These are phyloP conservation scores for Thereva unica DNA, from an alignment of 2,888 invertebrate genomes.

Conservation along the genomic window DNA sequence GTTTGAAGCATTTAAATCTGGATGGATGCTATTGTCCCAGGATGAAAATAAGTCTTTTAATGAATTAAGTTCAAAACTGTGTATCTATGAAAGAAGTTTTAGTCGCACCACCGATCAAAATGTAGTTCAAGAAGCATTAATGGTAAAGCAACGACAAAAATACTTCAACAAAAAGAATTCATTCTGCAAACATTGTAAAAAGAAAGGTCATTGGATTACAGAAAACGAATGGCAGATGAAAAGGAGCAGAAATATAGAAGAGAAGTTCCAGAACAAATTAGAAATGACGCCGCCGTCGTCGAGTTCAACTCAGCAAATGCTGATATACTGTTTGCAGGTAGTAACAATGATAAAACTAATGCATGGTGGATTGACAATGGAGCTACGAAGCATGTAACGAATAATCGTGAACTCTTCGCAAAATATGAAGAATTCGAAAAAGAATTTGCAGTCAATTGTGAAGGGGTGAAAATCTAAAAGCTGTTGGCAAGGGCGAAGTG, in stretches of 20 bases:
- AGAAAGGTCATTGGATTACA: slow-evolving; percentile 39
- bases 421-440: too few relatives aligned
- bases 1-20: slow-evolving; percentile 44
- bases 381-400: slow-evolving; percentile 36
- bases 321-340: neutral
- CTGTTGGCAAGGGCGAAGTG: slow-evolving; percentile 42
- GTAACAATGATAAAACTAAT: slow-evolving; percentile 12
- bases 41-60: slow-evolving; percentile 39
- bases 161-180: slow-evolving; percentile 8
- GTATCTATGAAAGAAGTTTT: neutral
- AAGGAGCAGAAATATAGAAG: slow-evolving; percentile 25
- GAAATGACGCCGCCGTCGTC: too few relatives aligned
- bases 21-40: slow-evolving; percentile 47
- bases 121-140: too few relatives aligned
- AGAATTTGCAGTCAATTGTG: slow-evolving; percentile 36
- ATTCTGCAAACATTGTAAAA: slow-evolving; percentile 39
- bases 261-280: too few relatives aligned
- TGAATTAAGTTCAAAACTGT: slow-evolving; percentile 26
- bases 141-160: too few relatives aligned
- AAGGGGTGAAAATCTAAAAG: slow-evolving; percentile 42
- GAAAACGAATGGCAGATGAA: slow-evolving; percentile 39
- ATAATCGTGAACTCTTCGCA: too few relatives aligned
- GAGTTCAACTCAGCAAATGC: neutral
- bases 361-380: slow-evolving; percentile 39
- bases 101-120: too few relatives aligned